Evolutionary conservation across 2,113 vertebrate species (phyloP), one percentile per base, ranked within the genome.

Genomic region (Oreotrochilus melanogaster): DNA sequence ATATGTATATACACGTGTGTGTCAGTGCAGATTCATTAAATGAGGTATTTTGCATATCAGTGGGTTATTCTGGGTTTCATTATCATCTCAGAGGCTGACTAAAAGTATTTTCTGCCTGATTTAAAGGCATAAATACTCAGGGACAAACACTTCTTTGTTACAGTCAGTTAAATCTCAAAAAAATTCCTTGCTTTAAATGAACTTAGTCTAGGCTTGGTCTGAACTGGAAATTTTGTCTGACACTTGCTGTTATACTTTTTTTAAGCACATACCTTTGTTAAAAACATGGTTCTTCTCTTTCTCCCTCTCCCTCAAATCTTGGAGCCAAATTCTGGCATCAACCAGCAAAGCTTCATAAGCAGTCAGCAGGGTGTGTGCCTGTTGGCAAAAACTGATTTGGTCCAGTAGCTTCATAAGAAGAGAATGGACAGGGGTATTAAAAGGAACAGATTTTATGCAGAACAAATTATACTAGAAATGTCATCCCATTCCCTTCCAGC

Each of bases 101-200:
- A 47, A 86, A 86, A 78, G 56, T 69, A 22, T 39, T 88, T 97
- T 94, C 60, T 96, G 79, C 48, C 72, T 93, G 74, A 64, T 31
- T 58, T 18, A 75, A 89, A 81, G 67, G 60, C 13, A 21, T 47
- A 86, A 93, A 86, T 60, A 27, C 39, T 83, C 45, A 72, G 69
- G 47, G 56, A 80, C 72, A 90, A 83, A 86, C 28, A 66, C 50
- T 82, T 56, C 89, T 82, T 51, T 64, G 3, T 71, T 86, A 58
- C 33, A 73, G 21, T 18, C 80, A 80, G 84, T 24, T 62, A 78
- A 93, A 80, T 18, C 23, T 60, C 1, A 8, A 61, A 60, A 15
- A 56, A 73, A 33, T 2, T 30, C 18, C 25, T 79, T 76, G 2
- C 14, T 82, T 95, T 89, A 69, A 65, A 62, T 31, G 11, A 83